A percentile compares a stretch with the other conserved stretches of the same genome.
Conservation (phyloP, 2,888 invertebrate genomes). For the Dynastes tityus region DNA sequence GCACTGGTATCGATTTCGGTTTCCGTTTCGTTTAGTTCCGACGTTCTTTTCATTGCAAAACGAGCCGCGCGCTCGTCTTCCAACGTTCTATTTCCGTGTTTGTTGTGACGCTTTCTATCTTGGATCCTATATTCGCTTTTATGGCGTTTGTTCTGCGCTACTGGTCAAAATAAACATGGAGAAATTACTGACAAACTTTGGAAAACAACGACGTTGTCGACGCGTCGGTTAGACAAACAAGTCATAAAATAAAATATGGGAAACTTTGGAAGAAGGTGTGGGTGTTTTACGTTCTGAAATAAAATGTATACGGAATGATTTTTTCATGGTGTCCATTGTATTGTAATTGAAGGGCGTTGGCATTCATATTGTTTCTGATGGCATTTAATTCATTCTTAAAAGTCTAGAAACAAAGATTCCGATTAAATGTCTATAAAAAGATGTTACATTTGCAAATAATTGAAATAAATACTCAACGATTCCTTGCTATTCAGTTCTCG, state of each 20-base stretch:
- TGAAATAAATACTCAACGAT: too few relatives aligned
- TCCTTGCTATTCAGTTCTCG: too few relatives aligned
- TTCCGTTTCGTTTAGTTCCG: conserved; percentile 1
- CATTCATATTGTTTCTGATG: too few relatives aligned
- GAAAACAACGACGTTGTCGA: conserved; percentile 1
- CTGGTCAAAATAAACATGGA: background rate
- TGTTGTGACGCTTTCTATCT: conserved; percentile 2
- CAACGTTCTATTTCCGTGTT: conserved; percentile 1
- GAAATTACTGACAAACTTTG: background rate
- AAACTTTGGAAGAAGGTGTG: background rate
- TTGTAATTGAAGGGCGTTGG: too few relatives aligned
- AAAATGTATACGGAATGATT: too few relatives aligned
- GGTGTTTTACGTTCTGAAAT: too few relatives aligned
- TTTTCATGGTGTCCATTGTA: too few relatives aligned
- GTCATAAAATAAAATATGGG: background rate
- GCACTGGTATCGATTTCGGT: conserved; percentile 3
- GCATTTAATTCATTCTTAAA: too few relatives aligned
- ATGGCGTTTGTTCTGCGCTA: background rate
- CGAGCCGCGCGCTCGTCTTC: background rate
- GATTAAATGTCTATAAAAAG: too few relatives aligned
- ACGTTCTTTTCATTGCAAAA: background rate
- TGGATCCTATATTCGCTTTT: background rate
- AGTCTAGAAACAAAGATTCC: too few relatives aligned
- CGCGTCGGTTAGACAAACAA: background rate
- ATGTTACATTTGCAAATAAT: too few relatives aligned